Conservation (phyloP, 2,888 invertebrate species). For the Onchidella celtica region DNA sequence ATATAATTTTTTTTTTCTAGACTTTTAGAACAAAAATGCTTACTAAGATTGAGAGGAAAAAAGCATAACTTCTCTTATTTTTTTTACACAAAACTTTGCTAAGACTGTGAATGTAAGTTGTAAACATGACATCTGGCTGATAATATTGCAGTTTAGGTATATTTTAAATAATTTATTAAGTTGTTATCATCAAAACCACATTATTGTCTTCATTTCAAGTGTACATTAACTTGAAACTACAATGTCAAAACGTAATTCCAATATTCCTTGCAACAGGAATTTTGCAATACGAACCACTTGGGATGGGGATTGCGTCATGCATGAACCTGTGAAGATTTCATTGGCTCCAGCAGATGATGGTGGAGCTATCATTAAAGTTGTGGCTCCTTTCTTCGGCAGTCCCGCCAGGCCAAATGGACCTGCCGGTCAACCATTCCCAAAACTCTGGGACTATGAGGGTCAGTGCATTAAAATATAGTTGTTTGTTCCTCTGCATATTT, state of each 20-base stretch:
- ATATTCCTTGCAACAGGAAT: conserved; percentile 45
- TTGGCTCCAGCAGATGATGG: conserved; percentile 52
- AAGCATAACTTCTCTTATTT: too few species aligned
- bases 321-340: conserved; percentile 63
- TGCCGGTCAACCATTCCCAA: conserved; percentile 76
- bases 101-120: too few species aligned
- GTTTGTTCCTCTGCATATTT: too few species aligned
- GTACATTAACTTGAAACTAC: too few species aligned
- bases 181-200: not conserved
- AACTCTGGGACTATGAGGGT: conserved; percentile 81
- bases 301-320: conserved; percentile 64
- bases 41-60: too few species aligned
- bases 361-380: conserved; percentile 61
- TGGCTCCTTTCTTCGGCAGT: conserved; percentile 80
- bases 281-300: conserved; percentile 64
- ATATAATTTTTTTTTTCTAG: too few species aligned
- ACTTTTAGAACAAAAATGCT: too few species aligned
- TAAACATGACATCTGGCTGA: too few species aligned
- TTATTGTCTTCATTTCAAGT: not conserved
- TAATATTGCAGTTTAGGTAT: too few species aligned
- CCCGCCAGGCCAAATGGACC: conserved; percentile 75
- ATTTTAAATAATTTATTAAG: not conserved
- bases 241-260: not conserved
- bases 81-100: too few species aligned
- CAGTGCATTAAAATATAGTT: not conserved